These are phyloP conservation scores for Philhelius pedissequus DNA, from an alignment of 2,888 invertebrate genomes.

Conservation along the genomic window DNA sequence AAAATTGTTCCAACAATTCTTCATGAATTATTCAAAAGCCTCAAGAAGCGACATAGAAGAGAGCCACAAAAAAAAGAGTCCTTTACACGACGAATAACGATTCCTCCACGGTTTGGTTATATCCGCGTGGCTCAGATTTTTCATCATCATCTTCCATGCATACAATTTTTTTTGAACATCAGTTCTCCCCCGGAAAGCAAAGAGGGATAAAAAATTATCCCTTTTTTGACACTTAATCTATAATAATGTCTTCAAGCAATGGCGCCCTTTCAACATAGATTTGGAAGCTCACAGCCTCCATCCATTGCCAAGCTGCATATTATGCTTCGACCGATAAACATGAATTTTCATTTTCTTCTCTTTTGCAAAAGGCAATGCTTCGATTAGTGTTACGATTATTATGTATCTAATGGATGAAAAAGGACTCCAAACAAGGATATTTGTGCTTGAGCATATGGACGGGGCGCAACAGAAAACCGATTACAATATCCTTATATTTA, in stretches of 20 bases:
- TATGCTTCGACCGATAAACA: conserved; percentile 51
- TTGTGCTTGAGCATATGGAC: conserved; percentile 1
- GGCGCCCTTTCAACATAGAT: conserved; percentile 26
- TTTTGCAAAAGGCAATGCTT: conserved; percentile 42
- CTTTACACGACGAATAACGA: conserved; percentile 8
- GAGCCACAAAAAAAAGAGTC: conserved; percentile 15
- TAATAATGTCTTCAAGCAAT: conserved; percentile 60
- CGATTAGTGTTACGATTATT: conserved; percentile 66
- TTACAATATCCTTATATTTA: conserved; percentile 39
- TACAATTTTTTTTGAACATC: conserved; percentile 21
- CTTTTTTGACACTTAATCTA: conserved; percentile 67
- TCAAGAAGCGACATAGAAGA: background rate
- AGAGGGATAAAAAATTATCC: conserved; percentile 13
- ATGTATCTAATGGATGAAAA: conserved; percentile 51
- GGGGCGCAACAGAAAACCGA: background rate
- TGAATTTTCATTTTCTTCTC: conserved; percentile 60
- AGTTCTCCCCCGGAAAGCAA: background rate
- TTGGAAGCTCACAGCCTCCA: background rate
- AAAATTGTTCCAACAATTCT: conserved; percentile 57
- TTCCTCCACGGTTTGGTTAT: background rate
- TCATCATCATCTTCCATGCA: conserved; percentile 56
- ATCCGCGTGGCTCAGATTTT: conserved; percentile 34
- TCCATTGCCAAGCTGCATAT: background rate
- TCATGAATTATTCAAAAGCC: conserved; percentile 62
- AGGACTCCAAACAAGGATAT: conserved; percentile 45